Evolutionary conservation across 1,140 invertebrate genomes (phyloP), one percentile per base, ranked within the genome.

Genomic region (Drosophila fuyamai): DNA sequence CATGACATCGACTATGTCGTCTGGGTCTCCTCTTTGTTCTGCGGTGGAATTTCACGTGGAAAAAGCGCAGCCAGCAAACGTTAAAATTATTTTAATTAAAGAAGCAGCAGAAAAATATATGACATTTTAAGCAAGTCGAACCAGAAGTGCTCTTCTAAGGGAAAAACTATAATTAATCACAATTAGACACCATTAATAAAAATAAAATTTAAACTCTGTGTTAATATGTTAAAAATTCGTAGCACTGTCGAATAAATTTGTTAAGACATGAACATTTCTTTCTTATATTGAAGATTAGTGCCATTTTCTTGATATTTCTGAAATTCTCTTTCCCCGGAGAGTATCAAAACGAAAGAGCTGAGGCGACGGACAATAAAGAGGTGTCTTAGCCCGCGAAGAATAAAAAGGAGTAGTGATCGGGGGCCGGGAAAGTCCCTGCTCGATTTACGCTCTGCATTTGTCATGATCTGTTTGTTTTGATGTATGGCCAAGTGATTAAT

Each of bases 381-480:
- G 63, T 56, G 67, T 67, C 40, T 54, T 29, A 29, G 35, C 35
- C 13, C 32, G 16, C 13, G 12, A 41, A n/a, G 43, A n/a, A 47
- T 32, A 65, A 46, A 54, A 50, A 70, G 27, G 16, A 40, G 50
- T 18, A 13, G 50, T 32, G 50, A 57, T 50, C 50, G 50, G 35
- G 32, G 59, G 67, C 13, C 14, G 32, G 43, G 18, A 29, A 50
- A 36, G 44, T 89, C 47, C 57, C 61, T 44, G 72, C 79, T 58
- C 83, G 84, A 88, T 89, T 88, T 78, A 66, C 58, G 46, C 54
- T 41, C 47, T 67, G 84, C 83, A 89, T 89, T 89, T 89, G 84
- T 89, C 84, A 89, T 89, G 84, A 89, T 89, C 84, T 89, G 84
- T 89, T 89, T 90, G 71, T 84, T 89, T 89, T 89, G 84, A 89